Conservation (phyloP, 2,113 vertebrate genomes). For the Tragulus kanchil region DNA sequence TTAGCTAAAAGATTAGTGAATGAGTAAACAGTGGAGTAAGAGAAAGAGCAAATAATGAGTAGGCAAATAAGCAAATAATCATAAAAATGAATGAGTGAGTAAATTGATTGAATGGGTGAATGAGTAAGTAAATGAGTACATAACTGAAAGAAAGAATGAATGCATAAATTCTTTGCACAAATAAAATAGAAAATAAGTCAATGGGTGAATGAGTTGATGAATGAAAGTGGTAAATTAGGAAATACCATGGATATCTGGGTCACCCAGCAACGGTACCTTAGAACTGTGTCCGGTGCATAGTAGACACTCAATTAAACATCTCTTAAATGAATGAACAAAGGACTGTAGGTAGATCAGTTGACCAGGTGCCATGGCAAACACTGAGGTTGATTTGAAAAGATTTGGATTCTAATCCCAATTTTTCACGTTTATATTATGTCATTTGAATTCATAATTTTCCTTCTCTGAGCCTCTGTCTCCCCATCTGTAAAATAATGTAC, state of each 20-base stretch:
- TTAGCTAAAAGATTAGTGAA: not conserved
- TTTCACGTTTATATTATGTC: not conserved
- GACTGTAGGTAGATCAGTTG: not conserved
- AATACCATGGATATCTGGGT: not conserved
- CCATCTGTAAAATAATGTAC: not conserved
- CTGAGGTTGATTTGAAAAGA: not conserved
- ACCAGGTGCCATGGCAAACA: not conserved
- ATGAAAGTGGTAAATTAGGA: not conserved
- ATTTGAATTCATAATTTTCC: not conserved
- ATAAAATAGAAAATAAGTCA: not conserved
- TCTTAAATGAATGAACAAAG: not conserved
- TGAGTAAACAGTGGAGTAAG: not conserved
- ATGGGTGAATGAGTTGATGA: not conserved
- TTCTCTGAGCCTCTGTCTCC: not conserved
- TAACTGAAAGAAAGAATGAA: not conserved
- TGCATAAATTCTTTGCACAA: not conserved
- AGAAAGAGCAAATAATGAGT: not conserved
- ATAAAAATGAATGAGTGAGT: not conserved
- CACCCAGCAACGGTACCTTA: not conserved
- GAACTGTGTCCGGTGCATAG: not conserved
- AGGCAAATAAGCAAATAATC: not conserved
- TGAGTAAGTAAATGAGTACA: not conserved
- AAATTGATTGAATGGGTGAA: not conserved
- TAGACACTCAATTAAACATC: not conserved
- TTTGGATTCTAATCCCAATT: not conserved